A percentile compares a stretch with the other conserved stretches of the same genome.
Evolutionary conservation across 2,888 invertebrate genomes (phyloP).

Genomic region (Tipula helvola): DNA sequence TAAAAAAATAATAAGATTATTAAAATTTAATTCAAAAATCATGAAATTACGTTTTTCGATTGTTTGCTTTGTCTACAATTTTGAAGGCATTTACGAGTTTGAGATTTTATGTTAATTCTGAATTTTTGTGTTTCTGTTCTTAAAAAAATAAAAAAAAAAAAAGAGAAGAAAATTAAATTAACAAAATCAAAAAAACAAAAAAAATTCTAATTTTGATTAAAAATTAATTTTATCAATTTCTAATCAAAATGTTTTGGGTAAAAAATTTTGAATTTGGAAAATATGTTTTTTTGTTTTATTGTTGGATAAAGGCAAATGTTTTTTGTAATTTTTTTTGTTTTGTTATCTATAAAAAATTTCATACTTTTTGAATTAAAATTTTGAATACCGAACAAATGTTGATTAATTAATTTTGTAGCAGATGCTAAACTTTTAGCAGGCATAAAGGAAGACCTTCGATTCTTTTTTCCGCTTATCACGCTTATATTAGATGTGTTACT

Average conservation of each 20-base stretch:
- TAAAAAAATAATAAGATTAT: neutral
- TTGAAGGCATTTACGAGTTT: neutral
- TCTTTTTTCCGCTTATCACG: conserved; percentile 18
- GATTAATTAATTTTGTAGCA: conserved; percentile 59
- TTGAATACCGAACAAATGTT: conserved; percentile 56
- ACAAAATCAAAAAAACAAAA: neutral
- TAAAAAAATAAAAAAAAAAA: neutral
- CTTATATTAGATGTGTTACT: neutral
- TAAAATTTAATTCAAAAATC: neutral
- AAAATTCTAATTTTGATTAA: neutral
- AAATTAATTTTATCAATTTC: neutral
- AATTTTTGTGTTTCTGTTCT: neutral
- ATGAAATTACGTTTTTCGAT: neutral
- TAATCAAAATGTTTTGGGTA: neutral
- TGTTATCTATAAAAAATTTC: conserved; percentile 8
- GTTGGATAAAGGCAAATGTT: neutral
- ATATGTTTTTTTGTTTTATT: neutral
- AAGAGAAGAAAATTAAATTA: neutral
- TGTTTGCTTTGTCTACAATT: neutral
- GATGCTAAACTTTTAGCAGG: conserved; percentile 54
- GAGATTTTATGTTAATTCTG: neutral
- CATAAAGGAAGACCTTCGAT: conserved; percentile 43
- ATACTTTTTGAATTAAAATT: conserved; percentile 35
- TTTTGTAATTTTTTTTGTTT: neutral
- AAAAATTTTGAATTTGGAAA: neutral